phyloP scores from a whole-genome alignment of 2,113 vertebrate genomes.

The Rostratula benghalensis region DNA sequence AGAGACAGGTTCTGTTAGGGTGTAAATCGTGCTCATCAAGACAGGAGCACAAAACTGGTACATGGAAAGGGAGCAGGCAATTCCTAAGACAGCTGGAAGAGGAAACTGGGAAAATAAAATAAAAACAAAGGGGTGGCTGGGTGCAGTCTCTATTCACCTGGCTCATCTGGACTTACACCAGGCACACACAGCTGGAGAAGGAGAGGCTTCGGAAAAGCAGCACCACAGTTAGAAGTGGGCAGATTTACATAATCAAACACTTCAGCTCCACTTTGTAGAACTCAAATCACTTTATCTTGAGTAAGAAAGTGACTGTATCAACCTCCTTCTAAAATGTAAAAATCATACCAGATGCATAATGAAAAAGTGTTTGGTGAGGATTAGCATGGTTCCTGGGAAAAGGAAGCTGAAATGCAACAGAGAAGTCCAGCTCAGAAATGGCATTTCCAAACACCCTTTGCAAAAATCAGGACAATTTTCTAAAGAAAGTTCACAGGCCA shows the following conservation, averaged over 20 bases:
- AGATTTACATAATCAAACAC: not conserved
- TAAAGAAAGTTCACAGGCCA: not conserved
- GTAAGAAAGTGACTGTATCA: not conserved
- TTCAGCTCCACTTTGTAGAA: not conserved
- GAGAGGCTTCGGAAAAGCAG: not conserved
- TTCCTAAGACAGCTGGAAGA: not conserved
- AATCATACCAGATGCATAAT: not conserved
- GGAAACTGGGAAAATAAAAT: not conserved
- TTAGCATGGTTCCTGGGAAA: not conserved
- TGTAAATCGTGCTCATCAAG: rapidly evolving
- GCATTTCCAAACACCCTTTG: not conserved
- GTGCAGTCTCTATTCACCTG: not conserved
- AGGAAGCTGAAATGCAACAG: not conserved
- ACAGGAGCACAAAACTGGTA: not conserved
- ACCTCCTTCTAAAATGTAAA: not conserved
- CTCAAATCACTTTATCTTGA: not conserved
- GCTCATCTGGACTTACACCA: not conserved
- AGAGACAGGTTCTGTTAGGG: not conserved
- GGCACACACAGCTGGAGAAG: rapidly evolving
- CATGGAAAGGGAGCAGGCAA: not conserved
- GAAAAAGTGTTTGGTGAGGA: not conserved
- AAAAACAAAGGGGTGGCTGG: not conserved
- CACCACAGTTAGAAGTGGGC: not conserved
- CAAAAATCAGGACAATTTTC: not conserved
- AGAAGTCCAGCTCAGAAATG: not conserved